A percentile compares a stretch with the other conserved stretches of the same genome.
These are phyloP conservation scores for Lophius piscatorius DNA, from an alignment of 2,113 vertebrate species.

Conservation along the genomic window DNA sequence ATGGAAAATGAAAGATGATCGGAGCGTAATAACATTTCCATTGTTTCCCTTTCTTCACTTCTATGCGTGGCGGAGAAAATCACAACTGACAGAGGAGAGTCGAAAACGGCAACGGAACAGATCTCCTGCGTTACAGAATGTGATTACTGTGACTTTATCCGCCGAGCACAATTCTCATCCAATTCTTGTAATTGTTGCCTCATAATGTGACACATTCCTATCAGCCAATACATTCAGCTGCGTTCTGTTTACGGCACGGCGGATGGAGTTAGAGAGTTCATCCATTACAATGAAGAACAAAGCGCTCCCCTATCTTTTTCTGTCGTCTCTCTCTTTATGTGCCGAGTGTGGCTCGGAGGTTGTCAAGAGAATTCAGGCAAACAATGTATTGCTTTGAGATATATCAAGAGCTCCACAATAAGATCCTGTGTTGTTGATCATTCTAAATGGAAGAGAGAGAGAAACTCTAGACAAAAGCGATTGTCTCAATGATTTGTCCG, in stretches of 20 bases:
- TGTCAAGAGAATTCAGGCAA: conserved; percentile 44
- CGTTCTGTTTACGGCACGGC: conserved; percentile 36
- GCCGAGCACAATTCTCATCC: conserved; percentile 55
- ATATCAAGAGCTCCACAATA: conserved; percentile 52
- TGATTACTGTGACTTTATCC: conserved; percentile 28
- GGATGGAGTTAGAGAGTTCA: conserved; percentile 62
- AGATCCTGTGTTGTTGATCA: conserved; percentile 54
- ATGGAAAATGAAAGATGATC: not conserved
- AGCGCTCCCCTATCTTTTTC: conserved; percentile 58
- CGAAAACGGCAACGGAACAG: conserved; percentile 19
- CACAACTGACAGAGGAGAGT: not conserved
- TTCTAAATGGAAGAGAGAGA: conserved; percentile 37
- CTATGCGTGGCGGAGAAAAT: conserved; percentile 40
- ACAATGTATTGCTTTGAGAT: conserved; percentile 65
- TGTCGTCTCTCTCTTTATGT: conserved; percentile 51
- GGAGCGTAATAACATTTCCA: not conserved
- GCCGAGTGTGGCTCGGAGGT: conserved; percentile 51
- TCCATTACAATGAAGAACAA: conserved; percentile 65
- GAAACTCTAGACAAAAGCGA: conserved; percentile 69
- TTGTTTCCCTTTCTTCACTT: conserved; percentile 16
- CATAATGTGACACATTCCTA: conserved; percentile 63
- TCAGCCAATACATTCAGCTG: conserved; percentile 43
- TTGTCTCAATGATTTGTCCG: conserved; percentile 71
- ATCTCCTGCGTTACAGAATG: conserved; percentile 50
- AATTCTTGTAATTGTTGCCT: conserved; percentile 75